phyloP scores from a whole-genome alignment of 2,113 vertebrate species.

The Pelmatolapia mariae region DNA sequence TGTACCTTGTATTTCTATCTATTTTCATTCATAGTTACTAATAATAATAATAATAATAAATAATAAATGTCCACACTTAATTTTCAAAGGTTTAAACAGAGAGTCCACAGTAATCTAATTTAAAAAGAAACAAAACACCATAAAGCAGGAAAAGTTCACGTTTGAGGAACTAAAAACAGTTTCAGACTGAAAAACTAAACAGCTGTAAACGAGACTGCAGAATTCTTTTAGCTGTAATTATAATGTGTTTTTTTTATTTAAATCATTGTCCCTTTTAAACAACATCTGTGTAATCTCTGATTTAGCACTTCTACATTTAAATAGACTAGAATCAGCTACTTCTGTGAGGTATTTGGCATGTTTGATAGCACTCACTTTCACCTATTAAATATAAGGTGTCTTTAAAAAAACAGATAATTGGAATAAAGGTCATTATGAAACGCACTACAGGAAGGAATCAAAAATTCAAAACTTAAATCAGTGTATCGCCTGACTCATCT shows the following conservation, averaged over 20 bases:
- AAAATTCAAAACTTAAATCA: not conserved
- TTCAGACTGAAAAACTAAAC: not conserved
- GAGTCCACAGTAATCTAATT: not conserved
- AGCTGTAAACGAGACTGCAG: not conserved
- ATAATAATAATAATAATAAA: too few relatives aligned
- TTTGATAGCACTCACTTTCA: not conserved
- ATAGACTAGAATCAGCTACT: not conserved
- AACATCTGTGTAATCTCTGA: not conserved
- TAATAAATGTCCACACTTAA: not conserved
- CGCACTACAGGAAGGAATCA: not conserved
- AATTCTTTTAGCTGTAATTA: not conserved
- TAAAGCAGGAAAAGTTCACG: not conserved
- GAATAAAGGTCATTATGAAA: not conserved
- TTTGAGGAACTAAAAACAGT: not conserved
- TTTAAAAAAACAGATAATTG: not conserved
- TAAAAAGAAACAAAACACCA: not conserved
- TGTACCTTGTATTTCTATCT: not conserved
- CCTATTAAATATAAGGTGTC: not conserved
- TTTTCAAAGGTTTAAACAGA: not conserved
- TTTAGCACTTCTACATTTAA: not conserved
- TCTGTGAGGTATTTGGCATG: not conserved
- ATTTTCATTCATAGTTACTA: not conserved
- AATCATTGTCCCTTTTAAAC: not conserved
- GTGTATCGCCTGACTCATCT: not conserved
- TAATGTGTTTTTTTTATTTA: not conserved